Base-by-base conservation (phyloP, 2,888 invertebrate species). In the Tinea trinotella region DNA sequence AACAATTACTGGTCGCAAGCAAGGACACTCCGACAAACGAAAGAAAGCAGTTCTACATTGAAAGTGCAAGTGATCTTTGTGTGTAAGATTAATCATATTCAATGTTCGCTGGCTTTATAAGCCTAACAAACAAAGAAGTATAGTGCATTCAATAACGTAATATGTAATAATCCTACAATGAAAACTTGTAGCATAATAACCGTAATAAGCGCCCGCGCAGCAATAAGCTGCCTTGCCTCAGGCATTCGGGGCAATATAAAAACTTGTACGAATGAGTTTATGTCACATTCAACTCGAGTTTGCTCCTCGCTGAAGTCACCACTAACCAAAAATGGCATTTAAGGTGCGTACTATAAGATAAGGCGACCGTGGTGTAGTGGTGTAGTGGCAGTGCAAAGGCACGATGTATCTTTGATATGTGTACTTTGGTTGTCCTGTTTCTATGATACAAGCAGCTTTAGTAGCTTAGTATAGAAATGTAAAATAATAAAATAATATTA, bases 221-320 rank as follows among this genome's bases (percentile, higher is more conserved):
- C 13, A 30, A 12, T 50, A 9, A 24, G 20, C 24, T 24, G 71
- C 68, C 71, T 64, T 60, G 71, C 70, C 72, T 56, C 65, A 61
- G 71, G 70, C 71, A 61, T 53, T 60, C 57, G 56, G 18, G 65
- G 62, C 59, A 49, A 61, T 82, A 83, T 82, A 83, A 78, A 80
- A 78, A 75, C 66, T 62, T 54, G 63, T 56, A 62, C 64, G 59
- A 19, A 2, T 59, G 58, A 59, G 61, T 61, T 68, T 64, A 58
- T 59, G 58, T 68, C 67, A 82, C 81, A 83, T 79, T 83, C 74
- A 70, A 72, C 67, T 75, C 71, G 71, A 70, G 71, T 60, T 68
- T 63, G 68, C 61, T 71, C 74, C 70, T 62, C 60, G 62, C 74
- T 68, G 64, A 71, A 75, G 76, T 76, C 74, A 75, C 67, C 61